A percentile compares a stretch with the other conserved stretches of the same genome.
phyloP scores from a whole-genome alignment of 2,888 invertebrate species.

The Lutraria lutraria region DNA sequence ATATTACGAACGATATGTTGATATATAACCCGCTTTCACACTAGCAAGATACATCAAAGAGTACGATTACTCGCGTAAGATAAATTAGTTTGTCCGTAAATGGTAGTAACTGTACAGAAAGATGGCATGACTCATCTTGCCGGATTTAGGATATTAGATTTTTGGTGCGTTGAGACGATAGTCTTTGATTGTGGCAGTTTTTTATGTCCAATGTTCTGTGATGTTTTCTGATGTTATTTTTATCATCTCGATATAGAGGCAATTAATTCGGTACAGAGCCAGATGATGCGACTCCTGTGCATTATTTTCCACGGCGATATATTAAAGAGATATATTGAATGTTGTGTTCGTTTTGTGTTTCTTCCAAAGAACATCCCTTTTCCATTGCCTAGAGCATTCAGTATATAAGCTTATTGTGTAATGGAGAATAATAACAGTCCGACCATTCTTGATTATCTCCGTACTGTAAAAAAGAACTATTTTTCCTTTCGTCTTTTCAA shows the following conservation, averaged over 20 bases:
- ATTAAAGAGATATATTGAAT: too few species aligned
- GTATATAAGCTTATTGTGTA: too few species aligned
- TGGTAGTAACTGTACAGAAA: not conserved
- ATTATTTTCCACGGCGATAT: too few species aligned
- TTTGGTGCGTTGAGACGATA: not conserved
- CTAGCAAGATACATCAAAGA: not conserved
- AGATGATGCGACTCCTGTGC: too few species aligned
- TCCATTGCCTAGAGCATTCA: too few species aligned
- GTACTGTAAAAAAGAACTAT: too few species aligned
- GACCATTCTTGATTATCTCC: too few species aligned
- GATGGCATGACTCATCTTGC: not conserved
- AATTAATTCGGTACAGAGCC: too few species aligned
- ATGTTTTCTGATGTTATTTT: not conserved
- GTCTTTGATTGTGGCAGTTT: not conserved
- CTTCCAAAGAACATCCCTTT: too few species aligned
- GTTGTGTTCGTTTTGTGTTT: too few species aligned
- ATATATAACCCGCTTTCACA: not conserved
- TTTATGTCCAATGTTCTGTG: not conserved
- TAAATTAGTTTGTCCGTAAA: slow-evolving; percentile 8
- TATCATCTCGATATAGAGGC: not conserved
- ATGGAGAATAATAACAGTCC: too few species aligned
- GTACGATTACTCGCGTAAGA: not conserved
- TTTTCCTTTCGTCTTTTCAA: too few species aligned
- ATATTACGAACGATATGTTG: not conserved
- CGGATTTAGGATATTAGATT: not conserved